Percentiles rank a stretch among this genome's conserved stretches.
Conservation (phyloP, 1,140 invertebrate genomes). For the Tachypleus tridentatus region DNA sequence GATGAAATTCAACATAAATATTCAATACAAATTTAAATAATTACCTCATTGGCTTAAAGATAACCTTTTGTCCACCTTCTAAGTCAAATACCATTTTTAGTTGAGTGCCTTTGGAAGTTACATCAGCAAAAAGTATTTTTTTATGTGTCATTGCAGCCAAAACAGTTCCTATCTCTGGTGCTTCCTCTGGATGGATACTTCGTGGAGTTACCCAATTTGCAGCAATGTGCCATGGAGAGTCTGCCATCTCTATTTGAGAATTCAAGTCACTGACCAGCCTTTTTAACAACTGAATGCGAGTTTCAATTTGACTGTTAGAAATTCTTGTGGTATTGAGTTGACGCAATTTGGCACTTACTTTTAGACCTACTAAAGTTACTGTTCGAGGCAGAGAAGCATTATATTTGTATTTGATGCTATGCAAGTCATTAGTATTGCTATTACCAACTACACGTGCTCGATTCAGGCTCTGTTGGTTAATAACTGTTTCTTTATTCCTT, state of each 20-base stretch:
- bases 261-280: conserved; percentile 9
- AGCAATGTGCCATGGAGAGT: conserved; percentile 19
- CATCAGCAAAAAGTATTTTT: conserved; percentile 58
- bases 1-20: conserved; percentile 3
- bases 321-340: conserved; percentile 5
- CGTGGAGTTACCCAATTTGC: conserved; percentile 49
- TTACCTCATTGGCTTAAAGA: conserved; percentile 81
- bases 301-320: background rate
- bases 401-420: conserved; percentile 2
- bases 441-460: background rate
- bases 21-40: conserved; percentile 8
- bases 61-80: conserved; percentile 58
- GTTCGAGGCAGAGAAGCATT: conserved; percentile 12
- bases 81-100: conserved; percentile 70
- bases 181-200: conserved; percentile 46
- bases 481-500: background rate
- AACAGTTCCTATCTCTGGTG: conserved; percentile 48
- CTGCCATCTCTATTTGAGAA: conserved; percentile 15
- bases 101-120: conserved; percentile 67
- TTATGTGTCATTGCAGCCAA: conserved; percentile 52
- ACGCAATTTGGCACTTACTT: conserved; percentile 16
- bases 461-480: conserved; percentile 7
- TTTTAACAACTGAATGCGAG: conserved; percentile 3
- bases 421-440: background rate
- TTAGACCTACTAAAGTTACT: conserved; percentile 14